Percentiles rank a stretch among this genome's conserved stretches.
phyloP scores from a whole-genome alignment of 2,888 invertebrate species.

The Yponomeuta cagnagella region DNA sequence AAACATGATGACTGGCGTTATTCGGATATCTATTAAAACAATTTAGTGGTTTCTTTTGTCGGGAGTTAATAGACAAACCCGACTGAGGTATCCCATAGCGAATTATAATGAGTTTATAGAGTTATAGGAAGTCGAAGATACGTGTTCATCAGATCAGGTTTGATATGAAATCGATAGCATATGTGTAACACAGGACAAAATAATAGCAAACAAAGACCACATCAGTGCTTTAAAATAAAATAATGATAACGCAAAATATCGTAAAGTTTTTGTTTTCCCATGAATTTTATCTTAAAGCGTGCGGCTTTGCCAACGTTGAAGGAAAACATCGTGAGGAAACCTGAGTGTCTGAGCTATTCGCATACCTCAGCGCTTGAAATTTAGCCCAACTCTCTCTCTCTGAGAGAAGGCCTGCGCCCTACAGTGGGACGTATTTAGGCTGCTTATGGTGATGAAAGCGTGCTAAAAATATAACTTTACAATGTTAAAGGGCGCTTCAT shows the following conservation, averaged over 20 bases:
- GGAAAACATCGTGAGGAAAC: no score
- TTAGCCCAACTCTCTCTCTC: no score
- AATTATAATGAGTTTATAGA: constrained; percentile 53
- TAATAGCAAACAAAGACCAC: background rate
- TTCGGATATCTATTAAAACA: constrained; percentile 67
- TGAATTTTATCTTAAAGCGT: no score
- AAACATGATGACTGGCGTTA: constrained; percentile 58
- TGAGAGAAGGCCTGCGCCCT: no score
- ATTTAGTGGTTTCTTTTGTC: constrained; percentile 65
- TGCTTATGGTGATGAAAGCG: no score
- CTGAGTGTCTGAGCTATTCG: no score
- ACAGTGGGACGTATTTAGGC: no score
- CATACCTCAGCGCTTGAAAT: no score
- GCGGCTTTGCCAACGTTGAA: no score
- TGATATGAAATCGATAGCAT: background rate
- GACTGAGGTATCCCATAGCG: constrained; percentile 56
- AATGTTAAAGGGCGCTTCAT: background rate
- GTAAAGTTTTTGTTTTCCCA: no score
- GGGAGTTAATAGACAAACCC: constrained; percentile 51
- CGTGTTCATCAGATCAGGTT: background rate
- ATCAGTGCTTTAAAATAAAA: background rate
- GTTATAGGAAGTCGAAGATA: background rate
- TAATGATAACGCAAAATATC: background rate
- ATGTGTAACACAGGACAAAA: background rate
- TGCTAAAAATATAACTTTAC: no score